These are phyloP conservation scores for Cepaea nemoralis DNA, from an alignment of 1,140 invertebrate genomes.

Conservation along the genomic window DNA sequence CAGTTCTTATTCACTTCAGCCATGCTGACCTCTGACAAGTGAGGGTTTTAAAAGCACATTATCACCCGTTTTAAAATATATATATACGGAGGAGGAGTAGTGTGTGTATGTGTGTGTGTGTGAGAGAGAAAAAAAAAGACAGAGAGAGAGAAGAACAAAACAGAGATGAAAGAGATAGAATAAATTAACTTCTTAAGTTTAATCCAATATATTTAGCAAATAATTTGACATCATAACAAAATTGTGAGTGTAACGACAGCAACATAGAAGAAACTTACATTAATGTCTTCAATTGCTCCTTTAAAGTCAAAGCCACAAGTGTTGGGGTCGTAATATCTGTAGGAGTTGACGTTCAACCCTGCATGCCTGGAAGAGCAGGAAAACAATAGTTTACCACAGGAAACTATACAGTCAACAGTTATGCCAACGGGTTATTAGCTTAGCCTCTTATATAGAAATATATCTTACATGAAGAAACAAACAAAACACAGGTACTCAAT, in stretches of 20 bases:
- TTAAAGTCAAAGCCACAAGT: slow-evolving; percentile 95
- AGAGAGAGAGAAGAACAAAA: too few species aligned
- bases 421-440: background rate
- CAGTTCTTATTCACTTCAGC: too few species aligned
- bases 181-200: too few species aligned
- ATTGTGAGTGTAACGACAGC: background rate
- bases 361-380: slow-evolving; percentile 76
- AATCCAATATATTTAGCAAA: too few species aligned
- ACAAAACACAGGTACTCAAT: background rate
- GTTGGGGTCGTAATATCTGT: slow-evolving; percentile 95
- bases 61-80: too few species aligned
- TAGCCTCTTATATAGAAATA: background rate
- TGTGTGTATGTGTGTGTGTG: too few species aligned
- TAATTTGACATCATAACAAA: background rate
- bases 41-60: too few species aligned
- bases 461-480: background rate
- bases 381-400: background rate
- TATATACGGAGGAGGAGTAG: too few species aligned
- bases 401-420: background rate
- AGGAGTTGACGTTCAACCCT: slow-evolving; percentile 88
- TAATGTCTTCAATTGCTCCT: slow-evolving; percentile 91
- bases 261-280: slow-evolving; percentile 76
- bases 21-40: too few species aligned
- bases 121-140: too few species aligned
- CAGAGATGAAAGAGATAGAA: too few species aligned